Evolutionary conservation across 2,113 vertebrate genomes (phyloP).

Genomic region (Euleptes europaea): DNA sequence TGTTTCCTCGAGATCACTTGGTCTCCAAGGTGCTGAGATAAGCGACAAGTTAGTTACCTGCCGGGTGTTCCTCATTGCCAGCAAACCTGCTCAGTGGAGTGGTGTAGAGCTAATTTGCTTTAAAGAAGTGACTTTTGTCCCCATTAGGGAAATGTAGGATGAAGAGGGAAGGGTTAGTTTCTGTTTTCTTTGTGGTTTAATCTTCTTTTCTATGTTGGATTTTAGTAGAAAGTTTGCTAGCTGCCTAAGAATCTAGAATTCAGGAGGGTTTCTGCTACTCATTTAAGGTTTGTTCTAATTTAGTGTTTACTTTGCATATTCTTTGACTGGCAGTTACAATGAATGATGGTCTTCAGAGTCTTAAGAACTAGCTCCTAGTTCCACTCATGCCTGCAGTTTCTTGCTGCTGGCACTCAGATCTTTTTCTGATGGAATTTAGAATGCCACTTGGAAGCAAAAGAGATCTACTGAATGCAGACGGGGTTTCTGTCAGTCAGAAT

Average conservation of each 20-base stretch:
- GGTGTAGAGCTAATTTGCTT: background rate
- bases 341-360: background rate
- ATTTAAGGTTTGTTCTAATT: background rate
- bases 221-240: background rate
- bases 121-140: background rate
- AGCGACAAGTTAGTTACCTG: background rate
- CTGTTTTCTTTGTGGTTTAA: background rate
- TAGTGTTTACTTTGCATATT: background rate
- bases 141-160: background rate
- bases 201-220: background rate
- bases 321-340: background rate
- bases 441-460: too few relatives aligned
- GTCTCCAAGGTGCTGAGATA: too few relatives aligned
- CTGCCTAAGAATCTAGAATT: background rate
- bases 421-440: too few relatives aligned
- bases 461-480: too few relatives aligned
- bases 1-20: background rate
- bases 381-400: background rate
- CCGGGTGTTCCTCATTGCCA: background rate
- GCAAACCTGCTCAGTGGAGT: fast-evolving
- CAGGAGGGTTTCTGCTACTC: background rate
- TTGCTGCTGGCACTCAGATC: too few relatives aligned
- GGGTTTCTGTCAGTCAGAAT: too few relatives aligned
- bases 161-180: too few relatives aligned
- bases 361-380: too few relatives aligned